Percentiles rank a stretch among this genome's conserved stretches.
Conservation (phyloP, 2,888 invertebrate genomes). For the Empis stercorea region DNA sequence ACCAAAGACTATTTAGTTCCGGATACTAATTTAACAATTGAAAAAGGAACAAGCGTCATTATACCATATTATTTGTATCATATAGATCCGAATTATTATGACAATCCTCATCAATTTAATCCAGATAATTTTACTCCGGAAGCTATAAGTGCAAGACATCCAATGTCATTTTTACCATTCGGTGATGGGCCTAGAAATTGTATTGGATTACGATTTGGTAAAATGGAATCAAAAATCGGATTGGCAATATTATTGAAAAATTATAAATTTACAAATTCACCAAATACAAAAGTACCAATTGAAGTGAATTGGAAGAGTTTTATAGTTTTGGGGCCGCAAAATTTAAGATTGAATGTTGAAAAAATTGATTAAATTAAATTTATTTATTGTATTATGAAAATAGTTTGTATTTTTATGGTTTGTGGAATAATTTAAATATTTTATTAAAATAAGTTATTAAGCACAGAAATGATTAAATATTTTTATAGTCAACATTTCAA, state of each 20-base stretch:
- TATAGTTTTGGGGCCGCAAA: not conserved
- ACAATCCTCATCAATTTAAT: conserved; percentile 43
- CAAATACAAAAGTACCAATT: not conserved
- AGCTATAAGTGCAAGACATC: conserved; percentile 37
- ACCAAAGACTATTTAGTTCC: conserved; percentile 35
- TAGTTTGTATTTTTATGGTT: no score
- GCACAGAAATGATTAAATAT: no score
- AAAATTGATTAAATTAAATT: not conserved
- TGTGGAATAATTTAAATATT: no score
- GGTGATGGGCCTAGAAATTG: conserved; percentile 18
- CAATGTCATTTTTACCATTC: conserved; percentile 12
- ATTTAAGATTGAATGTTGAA: not conserved
- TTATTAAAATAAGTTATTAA: no score
- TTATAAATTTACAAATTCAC: conserved; percentile 18
- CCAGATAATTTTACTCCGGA: conserved; percentile 43
- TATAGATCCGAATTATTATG: conserved; percentile 41
- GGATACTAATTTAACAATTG: conserved; percentile 32
- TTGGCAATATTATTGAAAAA: conserved; percentile 21
- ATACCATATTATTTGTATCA: conserved; percentile 42
- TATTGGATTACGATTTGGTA: conserved; percentile 31
- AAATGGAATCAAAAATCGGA: conserved; percentile 28
- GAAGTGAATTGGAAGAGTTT: not conserved
- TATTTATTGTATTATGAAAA: no score
- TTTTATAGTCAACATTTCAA: no score
- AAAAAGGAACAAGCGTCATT: conserved; percentile 37